These are phyloP conservation scores for Tribolium freemani DNA, from an alignment of 2,888 invertebrate genomes.

Conservation along the genomic window DNA sequence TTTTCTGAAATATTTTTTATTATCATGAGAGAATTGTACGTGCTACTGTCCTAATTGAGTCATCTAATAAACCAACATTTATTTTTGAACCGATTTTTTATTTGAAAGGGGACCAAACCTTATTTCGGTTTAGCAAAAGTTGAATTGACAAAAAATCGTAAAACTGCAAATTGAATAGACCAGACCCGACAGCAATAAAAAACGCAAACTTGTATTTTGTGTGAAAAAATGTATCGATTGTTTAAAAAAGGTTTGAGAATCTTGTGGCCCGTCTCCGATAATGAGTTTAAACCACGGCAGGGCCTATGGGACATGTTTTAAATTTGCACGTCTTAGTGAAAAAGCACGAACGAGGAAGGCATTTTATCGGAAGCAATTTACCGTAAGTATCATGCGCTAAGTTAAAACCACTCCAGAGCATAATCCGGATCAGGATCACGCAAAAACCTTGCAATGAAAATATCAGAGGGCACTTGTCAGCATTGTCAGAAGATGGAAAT, in stretches of 20 bases:
- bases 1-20: neutral
- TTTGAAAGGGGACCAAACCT: neutral
- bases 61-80: neutral
- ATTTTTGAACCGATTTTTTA: neutral
- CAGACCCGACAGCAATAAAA: neutral
- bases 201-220: neutral
- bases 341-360: conserved; percentile 58
- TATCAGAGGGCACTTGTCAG: conserved; percentile 41
- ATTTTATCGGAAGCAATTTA: conserved; percentile 64
- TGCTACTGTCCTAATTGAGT: neutral
- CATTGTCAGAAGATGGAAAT: conserved; percentile 14
- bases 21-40: neutral
- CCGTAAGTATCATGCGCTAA: conserved; percentile 59
- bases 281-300: conserved; percentile 49
- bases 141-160: conserved; percentile 1
- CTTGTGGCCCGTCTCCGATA: neutral
- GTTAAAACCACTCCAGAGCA: conserved; percentile 62
- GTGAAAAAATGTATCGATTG: neutral
- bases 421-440: conserved; percentile 60
- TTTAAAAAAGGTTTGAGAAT: neutral
- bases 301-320: conserved; percentile 55
- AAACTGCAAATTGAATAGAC: neutral
- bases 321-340: conserved; percentile 61
- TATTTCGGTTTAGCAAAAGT: neutral
- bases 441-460: conserved; percentile 52